Conservation (phyloP, 2,113 vertebrate species). For the Pipra filicauda region DNA sequence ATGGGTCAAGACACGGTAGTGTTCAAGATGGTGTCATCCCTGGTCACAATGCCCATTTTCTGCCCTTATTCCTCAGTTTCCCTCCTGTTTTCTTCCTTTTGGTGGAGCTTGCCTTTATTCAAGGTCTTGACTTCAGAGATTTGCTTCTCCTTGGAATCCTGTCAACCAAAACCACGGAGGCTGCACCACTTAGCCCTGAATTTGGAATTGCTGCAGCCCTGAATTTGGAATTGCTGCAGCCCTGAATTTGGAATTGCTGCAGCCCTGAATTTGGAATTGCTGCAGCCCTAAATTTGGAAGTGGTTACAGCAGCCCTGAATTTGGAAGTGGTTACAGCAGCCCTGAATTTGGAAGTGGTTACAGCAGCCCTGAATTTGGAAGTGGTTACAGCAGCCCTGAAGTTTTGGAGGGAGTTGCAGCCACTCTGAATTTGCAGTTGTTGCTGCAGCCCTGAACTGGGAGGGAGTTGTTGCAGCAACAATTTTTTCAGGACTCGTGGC, state of each 20-base stretch:
- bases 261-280: not conserved
- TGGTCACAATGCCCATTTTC: not conserved
- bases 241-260: not conserved
- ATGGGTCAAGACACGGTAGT: rapidly evolving
- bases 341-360: not conserved
- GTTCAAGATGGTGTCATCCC: not conserved
- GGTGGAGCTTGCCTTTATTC: not conserved
- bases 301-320: not conserved
- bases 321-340: not conserved
- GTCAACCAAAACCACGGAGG: not conserved
- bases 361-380: too few species aligned
- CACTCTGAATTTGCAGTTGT: not conserved
- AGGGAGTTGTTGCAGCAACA: not conserved
- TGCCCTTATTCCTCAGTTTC: not conserved
- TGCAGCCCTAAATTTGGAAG: not conserved
- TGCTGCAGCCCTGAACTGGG: not conserved
- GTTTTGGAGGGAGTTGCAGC: not conserved
- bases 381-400: too few species aligned
- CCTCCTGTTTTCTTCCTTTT: not conserved
- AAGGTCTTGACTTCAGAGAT: not conserved
- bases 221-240: too few species aligned
- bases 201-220: not conserved
- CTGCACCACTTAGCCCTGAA: not conserved
- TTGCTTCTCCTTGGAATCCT: not conserved
- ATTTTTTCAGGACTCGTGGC: not conserved